A percentile compares a stretch with the other conserved stretches of the same genome.
These are phyloP conservation scores for Perca flavescens DNA, from an alignment of 2,113 vertebrate genomes.

Conservation along the genomic window DNA sequence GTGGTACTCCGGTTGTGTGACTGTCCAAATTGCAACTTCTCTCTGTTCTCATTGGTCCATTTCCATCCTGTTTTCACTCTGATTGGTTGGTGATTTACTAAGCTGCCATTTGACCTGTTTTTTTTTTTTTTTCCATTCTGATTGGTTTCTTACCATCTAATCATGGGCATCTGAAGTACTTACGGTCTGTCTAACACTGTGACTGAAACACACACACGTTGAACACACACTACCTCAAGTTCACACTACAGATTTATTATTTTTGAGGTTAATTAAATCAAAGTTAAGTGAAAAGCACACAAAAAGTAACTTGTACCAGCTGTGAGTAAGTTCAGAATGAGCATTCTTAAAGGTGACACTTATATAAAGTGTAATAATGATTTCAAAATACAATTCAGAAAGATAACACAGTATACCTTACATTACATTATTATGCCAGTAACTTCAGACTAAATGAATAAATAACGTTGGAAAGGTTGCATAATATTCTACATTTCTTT, in stretches of 20 bases:
- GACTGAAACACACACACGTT: background rate
- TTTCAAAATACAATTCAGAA: too few species aligned
- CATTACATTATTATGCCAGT: too few species aligned
- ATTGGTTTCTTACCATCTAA: slow-evolving; percentile 40
- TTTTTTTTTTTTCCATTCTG: slow-evolving; percentile 10
- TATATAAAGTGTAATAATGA: background rate
- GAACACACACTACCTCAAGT: background rate
- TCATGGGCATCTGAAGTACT: slow-evolving; percentile 16
- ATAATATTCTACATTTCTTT: too few species aligned
- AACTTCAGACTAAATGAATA: too few species aligned
- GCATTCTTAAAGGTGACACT: too few species aligned
- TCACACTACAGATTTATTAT: background rate
- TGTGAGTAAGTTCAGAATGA: background rate
- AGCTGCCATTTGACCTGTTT: slow-evolving; percentile 41
- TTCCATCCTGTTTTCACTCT: slow-evolving; percentile 61
- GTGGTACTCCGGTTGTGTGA: slow-evolving; percentile 45
- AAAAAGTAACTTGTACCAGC: background rate
- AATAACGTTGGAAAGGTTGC: too few species aligned
- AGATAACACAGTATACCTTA: too few species aligned
- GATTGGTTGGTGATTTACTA: slow-evolving; percentile 45
- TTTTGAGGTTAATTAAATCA: background rate
- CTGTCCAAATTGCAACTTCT: slow-evolving; percentile 31
- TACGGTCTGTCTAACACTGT: slow-evolving; percentile 22
- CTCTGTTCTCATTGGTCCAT: slow-evolving; percentile 63
- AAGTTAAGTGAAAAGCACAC: background rate